phyloP scores from a whole-genome alignment of 2,797 vertebrate genomes.

The Helicolenus hilgendorfi region DNA sequence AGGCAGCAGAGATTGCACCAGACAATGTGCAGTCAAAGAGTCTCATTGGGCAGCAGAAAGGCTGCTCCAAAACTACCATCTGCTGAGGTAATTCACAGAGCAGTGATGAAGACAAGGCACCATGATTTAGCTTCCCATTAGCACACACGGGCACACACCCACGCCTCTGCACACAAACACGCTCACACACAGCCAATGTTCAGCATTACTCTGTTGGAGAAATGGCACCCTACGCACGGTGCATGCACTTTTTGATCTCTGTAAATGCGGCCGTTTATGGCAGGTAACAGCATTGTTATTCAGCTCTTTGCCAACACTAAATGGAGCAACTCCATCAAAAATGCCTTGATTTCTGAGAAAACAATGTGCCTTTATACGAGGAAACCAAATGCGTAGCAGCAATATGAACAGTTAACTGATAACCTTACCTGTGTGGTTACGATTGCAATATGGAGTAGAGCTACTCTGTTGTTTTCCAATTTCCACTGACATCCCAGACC shows the following conservation, averaged over 20 bases:
- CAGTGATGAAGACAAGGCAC: conserved; percentile 63
- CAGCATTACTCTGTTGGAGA: conserved; percentile 24
- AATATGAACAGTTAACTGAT: conserved; percentile 31
- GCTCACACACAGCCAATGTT: conserved; percentile 13
- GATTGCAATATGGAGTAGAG: conserved; percentile 7
- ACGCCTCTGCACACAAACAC: conserved; percentile 40
- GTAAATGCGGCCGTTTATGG: conserved; percentile 35
- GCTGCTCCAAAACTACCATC: conserved; percentile 26
- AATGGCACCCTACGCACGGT: conserved; percentile 33
- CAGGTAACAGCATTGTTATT: conserved; percentile 42
- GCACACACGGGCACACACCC: conserved; percentile 35
- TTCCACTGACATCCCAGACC: conserved; percentile 22
- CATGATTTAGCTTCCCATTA: conserved; percentile 67
- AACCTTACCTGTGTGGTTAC: conserved; percentile 18
- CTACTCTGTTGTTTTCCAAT: conserved; percentile 46
- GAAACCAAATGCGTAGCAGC: conserved; percentile 7
- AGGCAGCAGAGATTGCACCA: conserved; percentile 21
- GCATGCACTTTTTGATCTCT: conserved; percentile 39
- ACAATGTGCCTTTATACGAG: background rate
- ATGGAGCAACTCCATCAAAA: conserved; percentile 15
- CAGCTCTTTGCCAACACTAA: conserved; percentile 18
- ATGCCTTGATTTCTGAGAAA: background rate
- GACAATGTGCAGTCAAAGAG: conserved; percentile 27
- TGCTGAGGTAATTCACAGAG: conserved; percentile 52
- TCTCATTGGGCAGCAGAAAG: conserved; percentile 29